Evolutionary conservation across 1,140 invertebrate species (phyloP), one percentile per base, ranked within the genome.

Genomic region (Calosoma granatense): DNA sequence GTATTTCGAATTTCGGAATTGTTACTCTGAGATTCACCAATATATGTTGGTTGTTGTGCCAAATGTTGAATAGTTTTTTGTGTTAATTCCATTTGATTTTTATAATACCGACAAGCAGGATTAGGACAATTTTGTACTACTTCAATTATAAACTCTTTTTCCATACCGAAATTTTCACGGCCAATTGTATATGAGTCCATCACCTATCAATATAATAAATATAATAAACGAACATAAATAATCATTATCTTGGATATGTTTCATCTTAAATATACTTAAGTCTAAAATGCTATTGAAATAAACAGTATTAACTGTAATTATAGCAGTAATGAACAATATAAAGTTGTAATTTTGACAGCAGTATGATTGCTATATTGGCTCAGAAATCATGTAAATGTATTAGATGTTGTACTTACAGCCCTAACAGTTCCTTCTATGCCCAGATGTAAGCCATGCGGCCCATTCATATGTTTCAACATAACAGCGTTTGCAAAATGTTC

Each of bases 401-500:
- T 17, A 59, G 60, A 57, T 53, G 12, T 30, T 55, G 30, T 36
- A 72, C 77, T 78, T 70, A 88, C 87, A 43, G 87, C 86, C 68
- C 87, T 75, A 11, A 90, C 82, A 2, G 88, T 91, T 23, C 83
- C 86, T 70, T 90, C 88, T 43, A 90, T 72, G 26, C 86, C 86
- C 22, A 91, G 74, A 76, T 91, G 88, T 47, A 89, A 72, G 9
- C 87, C 88, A 72, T 89, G 87, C 1, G 87, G 87, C 0, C 87
- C 87, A 68, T 88, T 88, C 84, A 90, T 90, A 65, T 91, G 88
- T 68, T 91, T 91, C 57, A 91, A 70, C 87, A 91, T 90, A 0
- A 91, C 87, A 41, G 88, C 88, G 77, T 90, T 90, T 4, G 87
- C 88, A 78, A 90, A 91, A 71, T 91, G 88, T 72, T 91, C 88